Conservation (phyloP, 2,888 invertebrate species). For the Melangyna quadrimaculata region DNA sequence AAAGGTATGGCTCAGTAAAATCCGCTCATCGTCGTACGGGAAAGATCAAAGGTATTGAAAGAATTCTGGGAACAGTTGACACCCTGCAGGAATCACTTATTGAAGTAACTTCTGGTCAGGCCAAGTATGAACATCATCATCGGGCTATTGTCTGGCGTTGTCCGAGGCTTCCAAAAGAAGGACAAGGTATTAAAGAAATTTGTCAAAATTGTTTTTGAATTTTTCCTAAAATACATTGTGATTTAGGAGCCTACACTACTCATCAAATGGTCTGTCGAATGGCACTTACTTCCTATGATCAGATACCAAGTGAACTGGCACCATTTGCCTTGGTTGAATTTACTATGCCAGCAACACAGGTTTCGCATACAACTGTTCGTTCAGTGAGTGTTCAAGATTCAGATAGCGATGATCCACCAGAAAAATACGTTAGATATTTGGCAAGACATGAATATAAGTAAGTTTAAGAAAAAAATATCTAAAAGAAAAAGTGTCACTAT, state of each 20-base stretch:
- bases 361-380: conserved; percentile 96
- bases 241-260: conserved; percentile 96
- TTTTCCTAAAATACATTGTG: neutral
- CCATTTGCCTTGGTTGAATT: conserved; percentile 96
- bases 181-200: conserved; percentile 88
- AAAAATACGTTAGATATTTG: conserved; percentile 98
- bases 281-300: conserved; percentile 98
- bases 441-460: conserved; percentile 97
- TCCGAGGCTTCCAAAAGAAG: conserved; percentile 97
- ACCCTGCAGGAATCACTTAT: conserved; percentile 94
- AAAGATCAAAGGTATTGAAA: conserved; percentile 95
- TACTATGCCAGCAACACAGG: conserved; percentile 98
- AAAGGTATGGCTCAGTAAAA: conserved; percentile 96
- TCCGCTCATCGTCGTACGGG: conserved; percentile 94
- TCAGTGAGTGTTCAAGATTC: conserved; percentile 95
- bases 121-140: conserved; percentile 99
- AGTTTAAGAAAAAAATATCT: conserved; percentile 71
- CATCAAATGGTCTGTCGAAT: conserved; percentile 97
- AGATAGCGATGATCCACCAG: conserved; percentile 94
- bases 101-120: conserved; percentile 97
- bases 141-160: conserved; percentile 99
- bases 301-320: conserved; percentile 96
- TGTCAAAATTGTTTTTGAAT: neutral
- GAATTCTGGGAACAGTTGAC: conserved; percentile 95
- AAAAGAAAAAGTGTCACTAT: neutral